Percentiles rank a stretch among this genome's conserved stretches.
These are phyloP conservation scores for Bombus pascuorum DNA, from an alignment of 1,140 invertebrate genomes.

Conservation along the genomic window DNA sequence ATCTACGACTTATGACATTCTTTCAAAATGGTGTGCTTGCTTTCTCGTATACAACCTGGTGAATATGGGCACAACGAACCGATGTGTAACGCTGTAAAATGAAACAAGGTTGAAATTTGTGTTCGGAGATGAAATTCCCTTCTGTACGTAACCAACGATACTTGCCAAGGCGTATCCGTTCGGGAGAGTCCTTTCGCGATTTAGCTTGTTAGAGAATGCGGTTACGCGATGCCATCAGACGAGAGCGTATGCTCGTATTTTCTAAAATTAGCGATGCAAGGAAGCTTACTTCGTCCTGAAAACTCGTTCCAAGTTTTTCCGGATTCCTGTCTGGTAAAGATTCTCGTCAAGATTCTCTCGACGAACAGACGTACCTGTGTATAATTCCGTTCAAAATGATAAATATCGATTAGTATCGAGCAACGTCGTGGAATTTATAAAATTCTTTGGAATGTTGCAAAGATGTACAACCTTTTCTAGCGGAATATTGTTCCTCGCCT, in stretches of 20 bases:
- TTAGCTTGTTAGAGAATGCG: slow-evolving; percentile 36
- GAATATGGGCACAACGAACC: background rate
- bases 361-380: background rate
- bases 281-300: background rate
- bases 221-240: background rate
- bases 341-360: slow-evolving; percentile 3
- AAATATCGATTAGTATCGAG: no score
- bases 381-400: no score
- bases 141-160: background rate
- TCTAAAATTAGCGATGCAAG: slow-evolving; percentile 32
- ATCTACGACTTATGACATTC: slow-evolving; percentile 1
- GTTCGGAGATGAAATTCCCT: background rate
- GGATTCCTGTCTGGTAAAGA: background rate
- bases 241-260: slow-evolving; percentile 25
- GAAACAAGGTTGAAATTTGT: slow-evolving; percentile 27
- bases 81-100: slow-evolving; percentile 10
- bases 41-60: background rate
- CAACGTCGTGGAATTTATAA: background rate
- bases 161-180: slow-evolving; percentile 9
- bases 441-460: background rate
- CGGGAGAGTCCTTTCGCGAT: slow-evolving; percentile 38
- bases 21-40: background rate
- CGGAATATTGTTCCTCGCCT: no score
- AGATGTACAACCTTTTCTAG: no score
- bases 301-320: slow-evolving; percentile 1